Base-by-base conservation (phyloP, 2,888 invertebrate genomes). In the Chloroclysta siterata region DNA sequence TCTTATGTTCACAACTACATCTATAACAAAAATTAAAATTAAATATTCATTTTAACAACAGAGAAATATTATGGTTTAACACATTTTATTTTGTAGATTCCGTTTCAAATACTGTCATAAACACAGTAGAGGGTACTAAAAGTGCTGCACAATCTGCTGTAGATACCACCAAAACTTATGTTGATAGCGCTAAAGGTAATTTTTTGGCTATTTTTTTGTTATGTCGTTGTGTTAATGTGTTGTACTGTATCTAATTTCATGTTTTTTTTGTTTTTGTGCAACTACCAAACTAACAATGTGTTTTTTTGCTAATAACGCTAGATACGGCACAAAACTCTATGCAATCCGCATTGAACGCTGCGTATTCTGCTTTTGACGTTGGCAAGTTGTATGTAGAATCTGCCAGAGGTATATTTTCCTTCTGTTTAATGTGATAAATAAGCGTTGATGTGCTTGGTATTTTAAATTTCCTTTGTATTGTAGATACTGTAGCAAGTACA, bases 401-500 rank as follows among this genome's bases (percentile, higher is more conserved):
- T 41, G 83, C 87, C 60, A 86, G 83, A 82, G 78, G 78, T 78
- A 78, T 68, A 66, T 66, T 63, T 52, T 53, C n/a, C 59, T 51
- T 42, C 47, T 62, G 53, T 42, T 59, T 62, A 7, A 36, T 4
- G 55, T 51, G 41, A 42, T 39, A 8, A 33, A 8, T 44, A 46
- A 5, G 14, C 14, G n/a, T 39, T 22, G 29, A 11, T 41, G 48
- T 53, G 10, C 56, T n/a, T 58, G 53, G 55, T 58, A 60, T 62
- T 50, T 46, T 65, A 65, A 66, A 50, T 64, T 62, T 72, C 22
- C 46, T 65, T 68, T 60, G 72, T 70, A 63, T 70, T 78, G 66
- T 88, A 90, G 90, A 89, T 81, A 83, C 88, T 17, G 83, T 89
- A 74, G 79, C 84, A 59, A 83, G 74, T 72, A 82, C 90, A 65